Evolutionary conservation across 2,888 invertebrate genomes (phyloP).

Genomic region (Eulithis prunata): DNA sequence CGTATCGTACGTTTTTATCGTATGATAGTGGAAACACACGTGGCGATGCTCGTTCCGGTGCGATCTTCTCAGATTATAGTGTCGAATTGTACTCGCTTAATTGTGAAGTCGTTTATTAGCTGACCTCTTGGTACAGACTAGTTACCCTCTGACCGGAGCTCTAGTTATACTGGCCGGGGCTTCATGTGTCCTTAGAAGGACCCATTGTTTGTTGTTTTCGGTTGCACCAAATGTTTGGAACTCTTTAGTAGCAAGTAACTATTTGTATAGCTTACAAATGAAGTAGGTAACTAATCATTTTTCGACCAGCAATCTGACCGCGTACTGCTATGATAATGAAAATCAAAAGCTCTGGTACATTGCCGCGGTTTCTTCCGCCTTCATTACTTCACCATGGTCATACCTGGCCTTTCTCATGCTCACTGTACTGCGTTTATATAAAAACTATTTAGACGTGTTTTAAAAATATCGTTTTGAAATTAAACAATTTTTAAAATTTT

Average conservation of each 20-base stretch:
- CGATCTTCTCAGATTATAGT: conserved; percentile 71
- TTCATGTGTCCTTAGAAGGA: conserved; percentile 66
- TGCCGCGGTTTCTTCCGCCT: no score
- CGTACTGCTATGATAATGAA: no score
- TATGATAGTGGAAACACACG: conserved; percentile 53
- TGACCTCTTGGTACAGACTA: conserved; percentile 43
- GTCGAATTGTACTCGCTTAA: conserved; percentile 71
- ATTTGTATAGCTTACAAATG: no score
- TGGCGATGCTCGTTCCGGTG: conserved; percentile 71
- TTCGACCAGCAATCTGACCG: no score
- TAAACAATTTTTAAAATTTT: no score
- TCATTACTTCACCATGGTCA: no score
- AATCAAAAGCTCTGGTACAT: no score
- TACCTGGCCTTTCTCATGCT: no score
- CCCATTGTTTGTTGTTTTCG: conserved; percentile 66
- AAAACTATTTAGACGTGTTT: no score
- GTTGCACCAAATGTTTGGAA: conserved; percentile 42
- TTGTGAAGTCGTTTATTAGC: conserved; percentile 51
- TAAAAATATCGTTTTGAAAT: no score
- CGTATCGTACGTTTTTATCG: background rate
- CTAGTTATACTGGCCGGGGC: conserved; percentile 56
- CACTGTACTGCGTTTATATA: no score
- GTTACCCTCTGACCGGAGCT: conserved; percentile 41
- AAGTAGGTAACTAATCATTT: no score
- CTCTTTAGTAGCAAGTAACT: conserved; percentile 43